These are phyloP conservation scores for Rutpela maculata DNA, from an alignment of 2,888 invertebrate species.

Conservation along the genomic window DNA sequence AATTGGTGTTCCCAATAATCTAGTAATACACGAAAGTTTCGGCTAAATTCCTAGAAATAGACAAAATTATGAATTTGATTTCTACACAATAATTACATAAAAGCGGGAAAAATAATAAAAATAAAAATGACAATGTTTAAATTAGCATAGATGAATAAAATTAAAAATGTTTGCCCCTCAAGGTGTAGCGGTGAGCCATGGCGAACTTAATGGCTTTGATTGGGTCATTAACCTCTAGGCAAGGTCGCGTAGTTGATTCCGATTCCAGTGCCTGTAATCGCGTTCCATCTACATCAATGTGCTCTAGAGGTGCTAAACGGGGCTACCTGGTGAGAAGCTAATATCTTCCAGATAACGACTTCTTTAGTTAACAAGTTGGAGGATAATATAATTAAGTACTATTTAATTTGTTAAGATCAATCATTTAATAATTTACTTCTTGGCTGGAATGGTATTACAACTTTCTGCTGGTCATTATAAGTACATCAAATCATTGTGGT, in stretches of 20 bases:
- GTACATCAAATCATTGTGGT: neutral
- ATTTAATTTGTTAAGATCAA: slow-evolving; percentile 7
- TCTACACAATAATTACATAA: neutral
- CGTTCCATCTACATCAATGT: slow-evolving; percentile 25
- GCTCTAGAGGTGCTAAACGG: slow-evolving; percentile 17
- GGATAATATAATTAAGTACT: neutral
- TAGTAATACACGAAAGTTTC: neutral
- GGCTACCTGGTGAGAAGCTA: slow-evolving; percentile 25
- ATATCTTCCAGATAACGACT: slow-evolving; percentile 5
- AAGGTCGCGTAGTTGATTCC: slow-evolving; percentile 53
- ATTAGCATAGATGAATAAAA: slow-evolving; percentile 17
- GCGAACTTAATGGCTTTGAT: slow-evolving; percentile 37
- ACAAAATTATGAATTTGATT: neutral
- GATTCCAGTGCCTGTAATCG: neutral
- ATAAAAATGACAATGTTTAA: slow-evolving; percentile 10
- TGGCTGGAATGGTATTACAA: neutral
- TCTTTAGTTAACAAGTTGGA: slow-evolving; percentile 12
- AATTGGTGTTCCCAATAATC: neutral
- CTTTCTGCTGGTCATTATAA: neutral
- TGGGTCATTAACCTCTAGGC: slow-evolving; percentile 58
- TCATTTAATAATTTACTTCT: neutral
- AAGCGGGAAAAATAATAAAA: neutral
- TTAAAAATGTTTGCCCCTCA: neutral
- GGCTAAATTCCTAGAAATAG: neutral
- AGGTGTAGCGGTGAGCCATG: slow-evolving; percentile 1